phyloP scores from a whole-genome alignment of 2,797 vertebrate species.

The Spheniscus humboldti region DNA sequence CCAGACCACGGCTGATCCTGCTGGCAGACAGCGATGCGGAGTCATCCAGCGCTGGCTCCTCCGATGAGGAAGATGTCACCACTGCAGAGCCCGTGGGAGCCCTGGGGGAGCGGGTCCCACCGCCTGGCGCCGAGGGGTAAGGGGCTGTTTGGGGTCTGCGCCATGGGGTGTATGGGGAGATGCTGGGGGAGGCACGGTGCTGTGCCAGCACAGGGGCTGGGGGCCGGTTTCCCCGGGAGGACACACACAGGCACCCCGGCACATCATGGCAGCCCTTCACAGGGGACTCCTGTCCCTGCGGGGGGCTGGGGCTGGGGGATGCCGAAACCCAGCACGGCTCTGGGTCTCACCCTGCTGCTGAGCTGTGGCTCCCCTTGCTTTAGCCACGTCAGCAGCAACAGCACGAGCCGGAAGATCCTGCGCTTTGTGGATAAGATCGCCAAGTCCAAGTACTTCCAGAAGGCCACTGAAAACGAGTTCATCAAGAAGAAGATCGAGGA shows the following conservation, averaged over 20 bases:
- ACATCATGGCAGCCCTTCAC: rapidly evolving
- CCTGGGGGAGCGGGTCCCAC: constrained; percentile 71
- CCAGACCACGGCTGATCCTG: constrained; percentile 66
- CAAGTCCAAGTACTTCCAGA: constrained; percentile 92
- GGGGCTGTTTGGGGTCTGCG: not conserved
- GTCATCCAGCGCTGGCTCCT: constrained; percentile 87
- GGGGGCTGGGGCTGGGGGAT: not conserved
- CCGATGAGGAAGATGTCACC: constrained; percentile 83
- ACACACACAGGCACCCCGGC: no score
- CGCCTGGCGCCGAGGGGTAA: constrained; percentile 77
- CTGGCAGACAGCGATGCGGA: constrained; percentile 89
- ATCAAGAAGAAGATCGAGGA: constrained; percentile 93
- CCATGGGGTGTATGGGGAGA: rapidly evolving
- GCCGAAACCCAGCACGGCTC: not conserved
- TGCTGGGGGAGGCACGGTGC: rapidly evolving
- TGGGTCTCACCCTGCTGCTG: not conserved
- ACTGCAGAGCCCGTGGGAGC: constrained; percentile 68
- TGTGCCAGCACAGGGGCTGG: rapidly evolving
- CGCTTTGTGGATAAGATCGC: constrained; percentile 89
- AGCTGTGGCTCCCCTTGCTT: not conserved
- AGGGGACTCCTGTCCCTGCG: not conserved
- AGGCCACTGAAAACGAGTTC: constrained; percentile 87
- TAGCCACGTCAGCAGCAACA: constrained; percentile 75
- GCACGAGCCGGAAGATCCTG: constrained; percentile 85
- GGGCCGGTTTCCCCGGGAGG: rapidly evolving